These are phyloP conservation scores for Dasyurus viverrinus DNA, from an alignment of 2,113 vertebrate species.

Conservation along the genomic window DNA sequence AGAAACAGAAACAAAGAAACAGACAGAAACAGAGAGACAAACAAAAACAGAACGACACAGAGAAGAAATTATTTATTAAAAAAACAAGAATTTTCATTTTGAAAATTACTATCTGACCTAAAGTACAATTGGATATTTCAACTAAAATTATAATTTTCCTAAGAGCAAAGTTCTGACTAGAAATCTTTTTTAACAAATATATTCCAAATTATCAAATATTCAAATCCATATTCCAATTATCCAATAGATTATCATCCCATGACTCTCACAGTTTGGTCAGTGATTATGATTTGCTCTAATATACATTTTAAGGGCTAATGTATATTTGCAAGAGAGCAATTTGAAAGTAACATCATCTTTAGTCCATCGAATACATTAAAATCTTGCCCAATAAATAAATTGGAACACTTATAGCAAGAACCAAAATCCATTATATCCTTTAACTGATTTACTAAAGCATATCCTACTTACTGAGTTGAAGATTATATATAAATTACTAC, in stretches of 20 bases:
- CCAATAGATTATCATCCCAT: background rate
- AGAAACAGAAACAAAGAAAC: too few relatives aligned
- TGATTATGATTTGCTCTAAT: constrained; percentile 42
- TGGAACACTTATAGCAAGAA: constrained; percentile 52
- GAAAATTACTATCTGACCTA: background rate
- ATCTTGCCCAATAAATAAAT: constrained; percentile 63
- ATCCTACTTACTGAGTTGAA: constrained; percentile 68
- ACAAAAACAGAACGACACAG: too few relatives aligned
- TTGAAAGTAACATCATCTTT: constrained; percentile 68
- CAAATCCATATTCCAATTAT: background rate
- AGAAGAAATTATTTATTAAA: background rate
- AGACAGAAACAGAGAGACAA: too few relatives aligned
- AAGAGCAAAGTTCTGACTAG: background rate
- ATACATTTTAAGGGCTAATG: constrained; percentile 58
- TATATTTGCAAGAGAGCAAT: constrained; percentile 41
- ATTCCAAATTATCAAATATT: background rate
- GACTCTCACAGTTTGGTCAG: constrained; percentile 52
- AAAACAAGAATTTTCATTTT: too few relatives aligned
- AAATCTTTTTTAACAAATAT: background rate
- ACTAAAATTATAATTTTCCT: background rate
- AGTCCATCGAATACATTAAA: constrained; percentile 67
- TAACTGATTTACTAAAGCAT: constrained; percentile 61
- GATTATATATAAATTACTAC: constrained; percentile 74
- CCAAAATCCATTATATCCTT: constrained; percentile 66
- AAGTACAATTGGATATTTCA: background rate